Conservation (phyloP, 2,113 vertebrate genomes). For the Aepyceros melampus region DNA sequence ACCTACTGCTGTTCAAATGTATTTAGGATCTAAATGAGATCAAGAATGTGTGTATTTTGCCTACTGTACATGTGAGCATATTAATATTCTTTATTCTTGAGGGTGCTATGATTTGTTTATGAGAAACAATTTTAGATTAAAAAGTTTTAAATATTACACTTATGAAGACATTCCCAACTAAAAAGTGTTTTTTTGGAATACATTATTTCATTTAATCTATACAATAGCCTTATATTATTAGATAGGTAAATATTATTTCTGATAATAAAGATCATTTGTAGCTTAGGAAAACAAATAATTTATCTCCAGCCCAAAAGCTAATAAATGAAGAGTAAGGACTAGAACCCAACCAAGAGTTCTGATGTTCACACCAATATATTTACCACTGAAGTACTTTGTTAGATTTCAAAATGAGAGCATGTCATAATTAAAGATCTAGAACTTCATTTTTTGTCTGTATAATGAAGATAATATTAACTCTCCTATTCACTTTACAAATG, state of each 20-base stretch:
- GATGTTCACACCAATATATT: not conserved
- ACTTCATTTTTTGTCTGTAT: not conserved
- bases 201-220: not conserved
- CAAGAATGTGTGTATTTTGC: slow-evolving; percentile 13
- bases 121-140: not conserved
- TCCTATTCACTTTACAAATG: not conserved
- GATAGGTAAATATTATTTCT: not conserved
- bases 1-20: slow-evolving; percentile 21
- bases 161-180: not conserved
- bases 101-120: not conserved
- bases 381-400: not conserved
- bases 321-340: not conserved
- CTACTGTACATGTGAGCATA: not conserved
- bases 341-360: not conserved
- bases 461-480: not conserved
- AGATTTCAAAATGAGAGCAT: not conserved
- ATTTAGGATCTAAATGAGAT: slow-evolving; percentile 3
- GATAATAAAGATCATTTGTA: slow-evolving; percentile 1
- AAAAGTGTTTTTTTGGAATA: not conserved
- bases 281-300: not conserved
- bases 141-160: not conserved
- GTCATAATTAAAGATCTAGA: not conserved
- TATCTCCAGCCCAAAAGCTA: not conserved
- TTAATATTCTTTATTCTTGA: slow-evolving; percentile 10
- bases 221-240: not conserved